Evolutionary conservation across 2,113 vertebrate genomes (phyloP).

Genomic region (Pygoscelis adeliae): DNA sequence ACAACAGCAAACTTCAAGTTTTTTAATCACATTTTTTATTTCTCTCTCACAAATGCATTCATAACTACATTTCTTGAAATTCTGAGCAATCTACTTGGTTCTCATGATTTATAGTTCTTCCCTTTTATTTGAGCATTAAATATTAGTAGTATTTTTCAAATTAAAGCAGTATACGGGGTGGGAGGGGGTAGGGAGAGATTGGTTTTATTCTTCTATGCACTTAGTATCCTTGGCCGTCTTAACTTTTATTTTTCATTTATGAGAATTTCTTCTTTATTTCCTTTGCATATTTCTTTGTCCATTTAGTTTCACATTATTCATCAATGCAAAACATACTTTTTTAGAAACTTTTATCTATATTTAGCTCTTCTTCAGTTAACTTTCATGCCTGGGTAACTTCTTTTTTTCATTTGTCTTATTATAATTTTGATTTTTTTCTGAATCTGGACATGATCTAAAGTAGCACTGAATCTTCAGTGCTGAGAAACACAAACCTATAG

Average conservation of each 20-base stretch:
- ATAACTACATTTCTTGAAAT: not conserved
- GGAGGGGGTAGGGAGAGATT: not conserved
- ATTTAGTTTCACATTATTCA: not conserved
- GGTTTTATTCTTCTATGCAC: not conserved
- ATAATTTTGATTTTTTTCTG: not conserved
- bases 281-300: not conserved
- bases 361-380: not conserved
- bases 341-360: not conserved
- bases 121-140: not conserved
- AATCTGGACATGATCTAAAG: not conserved
- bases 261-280: not conserved
- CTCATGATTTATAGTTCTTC: not conserved
- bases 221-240: not conserved
- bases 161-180: not conserved
- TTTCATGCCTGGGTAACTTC: not conserved
- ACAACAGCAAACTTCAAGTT: not conserved
- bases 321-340: not conserved
- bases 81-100: not conserved
- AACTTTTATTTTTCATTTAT: not conserved
- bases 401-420: not conserved
- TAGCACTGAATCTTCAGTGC: not conserved
- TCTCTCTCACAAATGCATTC: not conserved
- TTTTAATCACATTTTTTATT: not conserved
- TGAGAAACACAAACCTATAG: not conserved
- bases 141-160: not conserved